These are phyloP conservation scores for Phoebastria nigripes DNA, from an alignment of 2,797 vertebrate genomes.

Conservation along the genomic window DNA sequence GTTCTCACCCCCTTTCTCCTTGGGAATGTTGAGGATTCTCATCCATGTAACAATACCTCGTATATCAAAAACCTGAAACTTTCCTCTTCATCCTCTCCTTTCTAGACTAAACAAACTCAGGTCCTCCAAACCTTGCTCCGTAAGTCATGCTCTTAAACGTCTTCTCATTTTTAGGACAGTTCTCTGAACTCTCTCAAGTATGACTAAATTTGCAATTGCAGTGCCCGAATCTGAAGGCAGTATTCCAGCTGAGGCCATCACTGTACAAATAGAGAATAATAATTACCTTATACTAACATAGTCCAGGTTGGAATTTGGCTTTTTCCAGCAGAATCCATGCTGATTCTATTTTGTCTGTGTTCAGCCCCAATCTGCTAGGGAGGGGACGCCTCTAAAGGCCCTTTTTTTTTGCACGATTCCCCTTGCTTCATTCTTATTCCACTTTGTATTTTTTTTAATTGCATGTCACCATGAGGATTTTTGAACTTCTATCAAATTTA, in stretches of 20 bases:
- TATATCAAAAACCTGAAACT: background rate
- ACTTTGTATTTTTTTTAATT: background rate
- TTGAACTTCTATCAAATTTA: background rate
- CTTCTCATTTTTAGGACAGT: background rate
- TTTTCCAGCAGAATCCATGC: background rate
- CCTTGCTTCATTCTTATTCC: background rate
- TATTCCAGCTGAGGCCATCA: background rate
- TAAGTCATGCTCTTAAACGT: background rate
- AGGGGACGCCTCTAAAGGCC: rapidly evolving
- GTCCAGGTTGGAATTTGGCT: background rate
- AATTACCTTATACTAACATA: background rate
- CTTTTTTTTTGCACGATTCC: background rate
- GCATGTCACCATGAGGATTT: background rate
- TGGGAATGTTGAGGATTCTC: background rate
- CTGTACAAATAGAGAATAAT: background rate
- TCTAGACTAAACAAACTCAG: background rate
- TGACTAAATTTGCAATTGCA: background rate
- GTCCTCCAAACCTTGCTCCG: background rate
- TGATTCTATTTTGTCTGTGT: background rate
- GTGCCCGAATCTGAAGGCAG: background rate
- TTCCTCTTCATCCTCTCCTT: background rate
- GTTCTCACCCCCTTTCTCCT: background rate
- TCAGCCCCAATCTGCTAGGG: background rate
- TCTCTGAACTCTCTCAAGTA: background rate
- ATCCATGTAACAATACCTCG: background rate